Conservation (phyloP, 2,797 vertebrate species). For the Phyllotis vaccarum region DNA sequence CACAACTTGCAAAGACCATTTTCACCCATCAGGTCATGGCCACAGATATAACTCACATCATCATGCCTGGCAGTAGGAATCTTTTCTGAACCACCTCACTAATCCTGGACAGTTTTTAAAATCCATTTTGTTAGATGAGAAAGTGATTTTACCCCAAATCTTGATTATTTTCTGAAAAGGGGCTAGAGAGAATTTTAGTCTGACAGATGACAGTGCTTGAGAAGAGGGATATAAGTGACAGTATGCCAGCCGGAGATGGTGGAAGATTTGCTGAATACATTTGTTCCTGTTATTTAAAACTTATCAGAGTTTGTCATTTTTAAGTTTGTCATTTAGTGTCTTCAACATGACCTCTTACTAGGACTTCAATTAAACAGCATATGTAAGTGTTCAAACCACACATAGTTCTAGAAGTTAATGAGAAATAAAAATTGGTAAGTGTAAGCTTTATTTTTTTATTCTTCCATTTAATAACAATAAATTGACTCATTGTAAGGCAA, state of each 20-base stretch:
- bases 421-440: not conserved
- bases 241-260: not conserved
- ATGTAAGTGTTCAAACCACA: not conserved
- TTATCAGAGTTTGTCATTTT: not conserved
- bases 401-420: not conserved
- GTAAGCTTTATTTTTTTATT: not conserved
- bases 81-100: not conserved
- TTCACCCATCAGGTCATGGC: not conserved
- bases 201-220: not conserved
- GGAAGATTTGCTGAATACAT: not conserved
- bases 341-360: not conserved
- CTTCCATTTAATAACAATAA: slow-evolving; percentile 1
- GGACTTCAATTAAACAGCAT: not conserved
- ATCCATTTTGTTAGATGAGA: not conserved
- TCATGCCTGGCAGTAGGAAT: not conserved
- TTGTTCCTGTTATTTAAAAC: not conserved
- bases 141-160: not conserved
- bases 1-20: not conserved
- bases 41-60: not conserved
- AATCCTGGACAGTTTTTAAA: not conserved
- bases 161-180: not conserved
- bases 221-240: not conserved
- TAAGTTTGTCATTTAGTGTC: not conserved
- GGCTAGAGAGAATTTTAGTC: not conserved
- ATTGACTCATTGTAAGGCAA: not conserved